Evolutionary conservation across 2,113 vertebrate genomes (phyloP).

Genomic region (Saguinus midas): DNA sequence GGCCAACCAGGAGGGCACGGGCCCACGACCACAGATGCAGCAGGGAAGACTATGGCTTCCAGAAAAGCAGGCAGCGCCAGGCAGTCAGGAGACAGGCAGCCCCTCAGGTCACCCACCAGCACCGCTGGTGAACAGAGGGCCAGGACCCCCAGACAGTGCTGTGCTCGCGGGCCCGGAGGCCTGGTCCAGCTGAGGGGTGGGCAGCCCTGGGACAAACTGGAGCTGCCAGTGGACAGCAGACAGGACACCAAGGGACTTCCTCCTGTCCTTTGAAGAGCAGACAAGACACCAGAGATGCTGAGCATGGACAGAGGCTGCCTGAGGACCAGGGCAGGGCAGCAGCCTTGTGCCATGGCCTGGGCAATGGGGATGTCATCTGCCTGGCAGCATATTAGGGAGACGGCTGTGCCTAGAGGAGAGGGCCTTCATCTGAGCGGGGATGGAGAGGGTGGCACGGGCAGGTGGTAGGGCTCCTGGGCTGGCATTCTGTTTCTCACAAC

Average conservation of each 20-base stretch:
- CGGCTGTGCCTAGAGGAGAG: too few species aligned
- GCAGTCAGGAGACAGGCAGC: background rate
- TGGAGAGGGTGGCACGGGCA: background rate
- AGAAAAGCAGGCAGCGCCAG: background rate
- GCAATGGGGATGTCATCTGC: background rate
- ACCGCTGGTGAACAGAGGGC: background rate
- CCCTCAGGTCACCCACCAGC: background rate
- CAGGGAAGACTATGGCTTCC: background rate
- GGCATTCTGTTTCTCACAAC: background rate
- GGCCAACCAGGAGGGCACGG: too few species aligned
- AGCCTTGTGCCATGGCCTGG: background rate
- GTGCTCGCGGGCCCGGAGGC: fast-evolving
- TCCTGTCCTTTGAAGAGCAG: background rate
- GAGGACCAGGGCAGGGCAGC: background rate
- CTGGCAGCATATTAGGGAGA: background rate
- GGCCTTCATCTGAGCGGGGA: background rate
- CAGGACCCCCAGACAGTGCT: background rate
- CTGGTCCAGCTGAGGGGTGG: background rate
- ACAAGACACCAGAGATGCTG: too few species aligned
- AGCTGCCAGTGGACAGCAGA: background rate
- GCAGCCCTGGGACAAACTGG: background rate
- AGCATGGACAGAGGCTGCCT: background rate
- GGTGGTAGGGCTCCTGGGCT: background rate
- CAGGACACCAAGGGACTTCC: background rate
- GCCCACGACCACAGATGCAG: background rate